Base-by-base conservation (phyloP, 2,113 vertebrate genomes). In the Thermophis baileyi region DNA sequence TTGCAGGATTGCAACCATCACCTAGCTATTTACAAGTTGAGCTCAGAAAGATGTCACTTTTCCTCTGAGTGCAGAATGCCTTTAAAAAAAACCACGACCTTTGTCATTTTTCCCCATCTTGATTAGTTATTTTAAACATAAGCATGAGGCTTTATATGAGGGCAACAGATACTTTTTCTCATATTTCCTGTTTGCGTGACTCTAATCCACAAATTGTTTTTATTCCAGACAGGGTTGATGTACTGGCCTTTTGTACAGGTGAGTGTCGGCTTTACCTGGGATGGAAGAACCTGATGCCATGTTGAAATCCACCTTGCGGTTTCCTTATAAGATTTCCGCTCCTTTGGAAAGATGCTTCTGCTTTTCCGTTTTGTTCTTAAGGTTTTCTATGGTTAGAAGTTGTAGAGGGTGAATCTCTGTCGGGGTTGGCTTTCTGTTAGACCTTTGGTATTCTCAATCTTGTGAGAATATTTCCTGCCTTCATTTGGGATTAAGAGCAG, bases 221-320 rank as follows among this genome's bases (percentile, higher is more conserved):
- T 92, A 30, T 98, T 98, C 95, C 97, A 99, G 99, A 98, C 97
- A 0, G 98, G 98, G 89, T 96, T 99, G 47, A 98, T 98, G 98
- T 99, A 98, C 97, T 99, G 98, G 98, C 98, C 99, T 35, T 98
- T 99, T 89, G 98, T 98, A 93, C 99, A 99, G 98, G 98, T 99
- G 97, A 98, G 97, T 97, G 94, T 89, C 20, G 40, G 27, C 53
- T 12, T 47, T 40, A 22, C 30, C 30, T 69, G 63, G 63, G 63
- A 69, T 35, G 63, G 4, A 69, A 69, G 63, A 35, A n/a, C 60
- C 60, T 63, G 10, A 12, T 10, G 60, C 27, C 27, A 9, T 30
- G 57, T 30, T 63, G 60, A 63, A 63, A 63, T 63, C 27, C 3
- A 12, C 11, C 30, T 69, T 35, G 63, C 63, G 30, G 30, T n/a